These are phyloP conservation scores for Phalacrocorax brasilianus DNA, from an alignment of 2,113 vertebrate species.

Conservation along the genomic window DNA sequence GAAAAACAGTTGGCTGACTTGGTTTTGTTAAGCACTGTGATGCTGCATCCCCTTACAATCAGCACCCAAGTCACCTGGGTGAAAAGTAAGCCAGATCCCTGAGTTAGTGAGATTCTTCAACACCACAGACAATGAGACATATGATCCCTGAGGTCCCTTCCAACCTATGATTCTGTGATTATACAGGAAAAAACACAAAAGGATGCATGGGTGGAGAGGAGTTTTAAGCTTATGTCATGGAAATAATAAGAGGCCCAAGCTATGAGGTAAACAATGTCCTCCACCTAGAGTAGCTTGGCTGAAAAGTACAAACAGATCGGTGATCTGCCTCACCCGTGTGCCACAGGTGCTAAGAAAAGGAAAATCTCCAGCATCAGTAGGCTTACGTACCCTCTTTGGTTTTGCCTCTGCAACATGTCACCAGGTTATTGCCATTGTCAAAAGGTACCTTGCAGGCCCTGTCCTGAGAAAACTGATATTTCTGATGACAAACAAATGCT, in stretches of 20 bases:
- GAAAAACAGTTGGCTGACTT: not conserved
- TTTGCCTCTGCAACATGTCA: not conserved
- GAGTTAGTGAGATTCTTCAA: not conserved
- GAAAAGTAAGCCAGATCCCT: not conserved
- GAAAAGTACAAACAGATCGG: not conserved
- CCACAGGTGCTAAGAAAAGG: not conserved
- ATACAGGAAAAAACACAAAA: not conserved
- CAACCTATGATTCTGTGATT: too few relatives aligned
- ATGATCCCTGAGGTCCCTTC: too few relatives aligned
- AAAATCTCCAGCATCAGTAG: not conserved
- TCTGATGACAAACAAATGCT: not conserved
- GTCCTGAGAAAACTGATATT: not conserved
- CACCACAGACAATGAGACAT: not conserved
- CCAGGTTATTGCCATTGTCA: not conserved
- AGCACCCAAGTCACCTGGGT: not conserved
- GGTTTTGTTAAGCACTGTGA: not conserved
- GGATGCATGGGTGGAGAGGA: not conserved
- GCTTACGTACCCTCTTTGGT: not conserved
- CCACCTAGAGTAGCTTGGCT: not conserved
- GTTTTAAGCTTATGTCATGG: not conserved
- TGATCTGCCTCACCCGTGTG: not conserved
- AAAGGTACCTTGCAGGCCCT: not conserved
- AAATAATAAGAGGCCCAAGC: not conserved
- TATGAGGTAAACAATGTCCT: not conserved
- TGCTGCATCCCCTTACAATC: accelerated